Base-by-base conservation (phyloP, 1,140 invertebrate species). In the Heliconius congener region DNA sequence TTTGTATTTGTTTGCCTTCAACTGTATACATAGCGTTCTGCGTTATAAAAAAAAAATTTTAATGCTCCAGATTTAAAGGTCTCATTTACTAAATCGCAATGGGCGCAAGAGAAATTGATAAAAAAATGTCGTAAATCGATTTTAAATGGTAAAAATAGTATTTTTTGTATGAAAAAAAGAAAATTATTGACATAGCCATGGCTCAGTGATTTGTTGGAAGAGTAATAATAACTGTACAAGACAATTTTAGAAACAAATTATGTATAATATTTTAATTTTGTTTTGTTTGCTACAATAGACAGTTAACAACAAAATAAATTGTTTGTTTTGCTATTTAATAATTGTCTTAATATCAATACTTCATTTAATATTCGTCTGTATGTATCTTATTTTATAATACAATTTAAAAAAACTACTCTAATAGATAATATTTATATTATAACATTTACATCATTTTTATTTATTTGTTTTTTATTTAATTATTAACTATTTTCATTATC, bases 31-130 rank as follows among this genome's bases (percentile, higher is more conserved):
- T 27, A 30, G 4, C 60, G 60, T 66, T 30, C 3, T 6, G 4
- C 27, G 60, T 66, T 8, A 57, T 23, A 66, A 66, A 66, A 66
- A 66, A 66, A 27, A 13, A 66, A 30, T 30, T 66, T 27, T 18
- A 30, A 66, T 66, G 60, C 60, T 30, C 60, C 60, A 66, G 27
- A 66, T 66, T 66, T 4, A 66, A 66, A 66, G 60, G 13, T 66
- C 23, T 66, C 60, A 66, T 66, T 66, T 13, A 66, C 23, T 66
- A 66, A 66, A 16, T 66, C 19, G 13, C 27, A 66, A 30, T 66
- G 60, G 60, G 60, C 13, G 60, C 60, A 66, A 66, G 27, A 13
- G 19, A 66, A 66, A 66, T 66, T 27, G 60, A 66, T 30, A 66
- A 66, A 66, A 57, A 66, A 66, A 66, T 66, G 27, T 13, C 60